Evolutionary conservation across 2,888 invertebrate species (phyloP).

Genomic region (Trissoscelio sp.): DNA sequence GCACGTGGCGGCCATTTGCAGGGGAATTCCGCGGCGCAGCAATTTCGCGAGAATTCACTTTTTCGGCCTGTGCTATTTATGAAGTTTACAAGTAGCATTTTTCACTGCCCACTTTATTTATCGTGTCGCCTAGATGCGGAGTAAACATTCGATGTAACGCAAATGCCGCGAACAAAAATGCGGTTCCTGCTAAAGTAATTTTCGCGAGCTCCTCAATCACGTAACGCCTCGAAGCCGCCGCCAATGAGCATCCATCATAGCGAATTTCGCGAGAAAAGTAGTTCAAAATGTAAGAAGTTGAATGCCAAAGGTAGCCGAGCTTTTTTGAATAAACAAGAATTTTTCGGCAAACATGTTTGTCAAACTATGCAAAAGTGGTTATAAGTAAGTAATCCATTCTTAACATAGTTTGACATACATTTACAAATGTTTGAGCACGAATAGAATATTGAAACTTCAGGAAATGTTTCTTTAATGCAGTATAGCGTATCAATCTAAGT

Average conservation of each 20-base stretch:
- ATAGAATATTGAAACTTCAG: neutral
- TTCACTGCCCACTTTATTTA: constrained; percentile 65
- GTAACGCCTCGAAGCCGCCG: constrained; percentile 28
- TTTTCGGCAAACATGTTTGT: neutral
- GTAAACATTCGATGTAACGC: constrained; percentile 54
- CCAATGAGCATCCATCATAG: constrained; percentile 46
- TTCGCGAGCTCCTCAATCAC: constrained; percentile 48
- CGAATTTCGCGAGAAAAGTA: constrained; percentile 13
- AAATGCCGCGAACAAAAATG: constrained; percentile 19
- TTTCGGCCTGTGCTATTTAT: constrained; percentile 51
- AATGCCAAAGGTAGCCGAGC: neutral
- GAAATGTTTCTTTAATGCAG: too few species aligned
- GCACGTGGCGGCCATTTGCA: constrained; percentile 60
- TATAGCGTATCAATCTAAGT: too few species aligned
- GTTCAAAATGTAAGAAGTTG: neutral
- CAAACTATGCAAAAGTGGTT: neutral
- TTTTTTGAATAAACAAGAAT: neutral
- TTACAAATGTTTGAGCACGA: neutral
- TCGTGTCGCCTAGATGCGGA: constrained; percentile 28
- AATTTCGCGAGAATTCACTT: constrained; percentile 59
- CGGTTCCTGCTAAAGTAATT: constrained; percentile 39
- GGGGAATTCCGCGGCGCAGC: constrained; percentile 39
- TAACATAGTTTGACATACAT: neutral
- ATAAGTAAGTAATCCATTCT: constrained; percentile 1
- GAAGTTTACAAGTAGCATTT: constrained; percentile 65